Base-by-base conservation (phyloP, 1,140 invertebrate genomes). In the Araneus ventricosus region DNA sequence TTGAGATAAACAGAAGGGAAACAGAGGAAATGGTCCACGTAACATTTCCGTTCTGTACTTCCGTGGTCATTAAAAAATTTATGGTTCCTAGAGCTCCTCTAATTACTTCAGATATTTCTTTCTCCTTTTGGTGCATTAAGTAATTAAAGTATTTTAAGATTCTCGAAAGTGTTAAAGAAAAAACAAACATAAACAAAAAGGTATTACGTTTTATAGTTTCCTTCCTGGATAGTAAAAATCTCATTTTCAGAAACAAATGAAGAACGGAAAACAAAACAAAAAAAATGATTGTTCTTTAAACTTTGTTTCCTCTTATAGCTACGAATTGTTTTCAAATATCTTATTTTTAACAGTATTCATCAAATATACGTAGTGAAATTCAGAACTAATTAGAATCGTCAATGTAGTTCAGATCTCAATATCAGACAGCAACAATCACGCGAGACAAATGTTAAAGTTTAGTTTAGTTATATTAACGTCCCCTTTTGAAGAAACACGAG, bases 21-120 rank as follows among this genome's bases (percentile, higher is more conserved):
- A 75, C 4, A 75, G 30, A 34, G 67, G 27, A 70, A 70, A 70
- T 70, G 10, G 14, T 70, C 34, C 67, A 30, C 67, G 30, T 34
- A 75, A 34, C 67, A 75, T 75, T 75, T 75, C 67, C 30, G 27
- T 17, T 17, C 27, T 34, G 14, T 30, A 34, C 30, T 34, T 75
- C 67, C 27, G 14, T 30, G 30, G 30, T 75, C 70, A 75, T 75
- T 75, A 75, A 75, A n/a, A n/a, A 75, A 75, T 75, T 34, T 37
- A 34, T 37, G 67, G n/a, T 70, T 70, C 30, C 67, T 27, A 70
- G 27, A 27, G 30, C 34, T 34, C 30, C 30, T 75, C 30, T 75
- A 34, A 75, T 75, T 20, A 75, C n/a, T n/a, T 20, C 20, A 75
- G 20, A 75, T 75, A 75, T 37, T 30, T 34, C 17, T 17, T 75